phyloP scores from a whole-genome alignment of 2,113 vertebrate genomes.

The Urocitellus parryii region DNA sequence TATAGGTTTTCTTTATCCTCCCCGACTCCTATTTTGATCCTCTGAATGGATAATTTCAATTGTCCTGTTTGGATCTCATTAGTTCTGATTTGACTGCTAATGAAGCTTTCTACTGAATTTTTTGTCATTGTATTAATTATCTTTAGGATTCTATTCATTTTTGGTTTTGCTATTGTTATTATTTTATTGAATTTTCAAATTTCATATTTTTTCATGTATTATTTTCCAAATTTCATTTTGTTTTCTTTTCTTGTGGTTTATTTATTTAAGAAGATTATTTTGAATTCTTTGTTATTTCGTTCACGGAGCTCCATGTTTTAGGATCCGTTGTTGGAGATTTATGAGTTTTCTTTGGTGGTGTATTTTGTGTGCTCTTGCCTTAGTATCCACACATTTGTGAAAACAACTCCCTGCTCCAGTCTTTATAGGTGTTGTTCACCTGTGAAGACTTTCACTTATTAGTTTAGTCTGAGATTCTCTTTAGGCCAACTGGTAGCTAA shows the following conservation, averaged over 20 bases:
- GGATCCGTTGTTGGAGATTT: neutral
- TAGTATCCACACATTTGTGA: neutral
- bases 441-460: neutral
- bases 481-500: neutral
- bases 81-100: neutral
- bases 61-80: neutral
- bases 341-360: neutral
- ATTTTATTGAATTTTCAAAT: neutral
- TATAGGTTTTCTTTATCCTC: too few species aligned
- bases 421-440: neutral
- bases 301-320: neutral
- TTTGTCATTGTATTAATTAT: neutral
- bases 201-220: neutral
- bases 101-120: neutral
- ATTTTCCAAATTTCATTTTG: neutral
- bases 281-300: neutral
- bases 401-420: rapidly evolving
- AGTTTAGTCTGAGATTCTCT: too few species aligned
- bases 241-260: neutral
- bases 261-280: neutral
- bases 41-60: neutral
- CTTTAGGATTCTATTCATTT: neutral
- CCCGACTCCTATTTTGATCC: too few species aligned
- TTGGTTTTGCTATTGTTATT: neutral
- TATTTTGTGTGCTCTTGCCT: neutral